These are phyloP conservation scores for Drosophila mimetica DNA, from an alignment of 2,888 invertebrate genomes.

Conservation along the genomic window DNA sequence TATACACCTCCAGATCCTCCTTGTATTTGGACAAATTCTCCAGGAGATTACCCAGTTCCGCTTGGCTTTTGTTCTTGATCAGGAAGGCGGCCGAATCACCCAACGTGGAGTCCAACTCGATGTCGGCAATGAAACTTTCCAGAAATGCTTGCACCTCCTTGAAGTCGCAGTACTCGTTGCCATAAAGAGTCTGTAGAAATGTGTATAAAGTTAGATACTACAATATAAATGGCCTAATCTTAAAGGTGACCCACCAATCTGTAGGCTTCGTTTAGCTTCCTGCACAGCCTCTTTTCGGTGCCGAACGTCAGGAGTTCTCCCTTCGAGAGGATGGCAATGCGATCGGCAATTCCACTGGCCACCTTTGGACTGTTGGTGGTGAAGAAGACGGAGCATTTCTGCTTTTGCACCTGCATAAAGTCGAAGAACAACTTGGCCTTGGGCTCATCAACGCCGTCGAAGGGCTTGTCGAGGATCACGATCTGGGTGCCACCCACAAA, in stretches of 20 bases:
- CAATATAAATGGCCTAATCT: too few species aligned
- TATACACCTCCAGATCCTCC: slow-evolving; percentile 87
- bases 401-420: slow-evolving; percentile 88
- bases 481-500: slow-evolving; percentile 55
- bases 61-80: slow-evolving; percentile 89
- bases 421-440: slow-evolving; percentile 89
- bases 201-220: too few species aligned
- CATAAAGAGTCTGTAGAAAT: slow-evolving; percentile 87
- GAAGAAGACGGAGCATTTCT: slow-evolving; percentile 90
- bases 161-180: slow-evolving; percentile 89
- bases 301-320: slow-evolving; percentile 91
- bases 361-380: slow-evolving; percentile 95
- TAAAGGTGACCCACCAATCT: slow-evolving; percentile 85
- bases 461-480: slow-evolving; percentile 53
- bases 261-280: slow-evolving; percentile 91
- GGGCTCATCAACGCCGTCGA: slow-evolving; percentile 52
- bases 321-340: slow-evolving; percentile 93
- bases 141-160: slow-evolving; percentile 87
- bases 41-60: slow-evolving; percentile 87
- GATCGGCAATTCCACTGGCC: slow-evolving; percentile 92
- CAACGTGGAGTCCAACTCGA: slow-evolving; percentile 90
- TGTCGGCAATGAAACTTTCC: slow-evolving; percentile 87
- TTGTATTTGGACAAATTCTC: slow-evolving; percentile 87
- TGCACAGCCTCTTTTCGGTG: slow-evolving; percentile 90
- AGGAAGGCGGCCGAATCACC: slow-evolving; percentile 91